Conservation (phyloP, 2,113 vertebrate genomes). For the Aphelocoma coerulescens region DNA sequence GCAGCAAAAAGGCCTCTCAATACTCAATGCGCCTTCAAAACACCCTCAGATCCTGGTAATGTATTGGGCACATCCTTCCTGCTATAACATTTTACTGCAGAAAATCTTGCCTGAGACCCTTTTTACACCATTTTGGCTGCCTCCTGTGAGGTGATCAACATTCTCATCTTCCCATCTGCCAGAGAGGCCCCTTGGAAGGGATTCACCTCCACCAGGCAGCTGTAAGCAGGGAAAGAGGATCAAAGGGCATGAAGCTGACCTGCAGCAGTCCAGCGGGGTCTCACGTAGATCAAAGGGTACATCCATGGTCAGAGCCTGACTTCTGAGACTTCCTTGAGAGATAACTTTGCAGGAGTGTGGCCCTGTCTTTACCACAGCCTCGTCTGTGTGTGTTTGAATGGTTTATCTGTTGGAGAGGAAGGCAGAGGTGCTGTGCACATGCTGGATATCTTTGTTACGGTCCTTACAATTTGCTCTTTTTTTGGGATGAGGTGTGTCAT, state of each 20-base stretch:
- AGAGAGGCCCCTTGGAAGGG: constrained; percentile 8
- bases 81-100: background rate
- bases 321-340: background rate
- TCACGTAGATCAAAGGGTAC: background rate
- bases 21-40: background rate
- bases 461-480: background rate
- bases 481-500: fast-evolving
- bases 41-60: background rate
- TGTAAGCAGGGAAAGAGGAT: background rate
- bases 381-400: fast-evolving
- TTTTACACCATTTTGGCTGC: background rate
- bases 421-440: background rate
- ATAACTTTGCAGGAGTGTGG: background rate
- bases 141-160: background rate
- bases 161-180: background rate
- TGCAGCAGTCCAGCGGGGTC: background rate
- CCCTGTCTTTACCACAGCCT: background rate
- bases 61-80: background rate
- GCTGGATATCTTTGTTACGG: background rate
- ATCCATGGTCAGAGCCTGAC: background rate
- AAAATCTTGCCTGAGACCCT: background rate
- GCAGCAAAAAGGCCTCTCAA: background rate
- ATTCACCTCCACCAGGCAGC: background rate
- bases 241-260: constrained; percentile 8
- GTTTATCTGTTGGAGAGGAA: background rate